Evolutionary conservation across 2,113 vertebrate genomes (phyloP).

Genomic region (Hirundichthys speculiger): DNA sequence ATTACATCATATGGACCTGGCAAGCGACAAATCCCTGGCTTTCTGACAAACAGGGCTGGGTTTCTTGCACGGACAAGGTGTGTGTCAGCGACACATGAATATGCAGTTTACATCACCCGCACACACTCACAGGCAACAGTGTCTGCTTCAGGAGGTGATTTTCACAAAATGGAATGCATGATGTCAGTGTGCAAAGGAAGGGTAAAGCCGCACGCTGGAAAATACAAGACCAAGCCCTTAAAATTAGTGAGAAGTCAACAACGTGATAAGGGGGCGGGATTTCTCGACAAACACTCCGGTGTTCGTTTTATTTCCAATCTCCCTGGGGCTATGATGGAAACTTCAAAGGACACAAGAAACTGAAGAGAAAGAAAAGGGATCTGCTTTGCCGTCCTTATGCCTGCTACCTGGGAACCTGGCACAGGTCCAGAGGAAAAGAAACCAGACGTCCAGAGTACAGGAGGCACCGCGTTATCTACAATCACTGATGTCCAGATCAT

Average conservation of each 20-base stretch:
- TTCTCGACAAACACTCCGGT: constrained; percentile 55
- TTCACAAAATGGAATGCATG: constrained; percentile 71
- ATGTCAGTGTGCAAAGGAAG: constrained; percentile 62
- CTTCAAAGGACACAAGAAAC: constrained; percentile 65
- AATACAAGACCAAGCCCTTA: constrained; percentile 60
- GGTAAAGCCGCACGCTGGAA: constrained; percentile 67
- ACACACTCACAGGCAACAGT: constrained; percentile 10
- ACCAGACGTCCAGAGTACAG: constrained; percentile 18
- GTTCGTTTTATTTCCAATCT: constrained; percentile 24
- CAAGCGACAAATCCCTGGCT: constrained; percentile 19
- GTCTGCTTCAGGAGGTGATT: constrained; percentile 67
- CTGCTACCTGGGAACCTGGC: constrained; percentile 65
- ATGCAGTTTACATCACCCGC: constrained; percentile 44
- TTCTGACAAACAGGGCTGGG: constrained; percentile 31
- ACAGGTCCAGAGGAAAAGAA: constrained; percentile 41
- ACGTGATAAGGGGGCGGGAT: constrained; percentile 62
- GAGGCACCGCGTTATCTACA: constrained; percentile 39
- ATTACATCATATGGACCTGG: constrained; percentile 40
- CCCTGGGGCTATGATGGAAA: constrained; percentile 69
- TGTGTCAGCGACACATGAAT: constrained; percentile 52
- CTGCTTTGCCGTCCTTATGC: constrained; percentile 57
- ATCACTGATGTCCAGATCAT: constrained; percentile 38
- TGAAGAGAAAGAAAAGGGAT: constrained; percentile 30
- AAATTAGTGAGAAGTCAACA: constrained; percentile 59
- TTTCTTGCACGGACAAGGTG: constrained; percentile 16